Conservation (phyloP, 92 coral and sea anemone genomes). For the Paragorgia papillata region DNA sequence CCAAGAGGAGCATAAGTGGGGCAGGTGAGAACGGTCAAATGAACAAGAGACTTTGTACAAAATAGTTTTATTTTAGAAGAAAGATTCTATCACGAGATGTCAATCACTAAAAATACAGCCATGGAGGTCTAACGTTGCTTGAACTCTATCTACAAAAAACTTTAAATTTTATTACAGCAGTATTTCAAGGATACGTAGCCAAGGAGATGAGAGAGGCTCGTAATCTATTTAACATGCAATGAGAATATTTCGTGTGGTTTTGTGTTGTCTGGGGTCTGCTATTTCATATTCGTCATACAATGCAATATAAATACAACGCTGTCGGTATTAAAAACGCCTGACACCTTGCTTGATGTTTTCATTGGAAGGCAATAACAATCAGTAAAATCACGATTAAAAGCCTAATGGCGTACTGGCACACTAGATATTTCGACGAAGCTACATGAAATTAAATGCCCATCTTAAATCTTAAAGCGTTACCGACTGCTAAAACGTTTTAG, state of each 20-base stretch:
- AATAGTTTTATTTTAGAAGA: constrained; percentile 13
- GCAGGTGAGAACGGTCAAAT: constrained; percentile 19
- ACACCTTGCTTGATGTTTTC: constrained; percentile 29
- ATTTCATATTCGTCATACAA: constrained; percentile 1
- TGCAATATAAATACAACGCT: constrained; percentile 16
- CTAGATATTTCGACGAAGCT: too few species aligned
- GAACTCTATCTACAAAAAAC: neutral
- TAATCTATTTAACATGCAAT: neutral
- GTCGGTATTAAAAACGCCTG: constrained; percentile 13
- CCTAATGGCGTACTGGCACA: constrained; percentile 15
- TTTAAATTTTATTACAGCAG: too few species aligned
- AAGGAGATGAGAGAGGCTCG: neutral
- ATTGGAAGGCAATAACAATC: constrained; percentile 8
- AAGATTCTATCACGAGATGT: constrained; percentile 20
- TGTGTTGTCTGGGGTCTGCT: constrained; percentile 5
- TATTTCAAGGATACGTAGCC: too few species aligned
- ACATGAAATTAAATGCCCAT: too few species aligned
- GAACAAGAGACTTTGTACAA: neutral
- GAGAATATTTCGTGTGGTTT: constrained; percentile 6
- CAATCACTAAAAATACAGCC: constrained; percentile 20
- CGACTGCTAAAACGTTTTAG: too few species aligned
- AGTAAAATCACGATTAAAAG: neutral
- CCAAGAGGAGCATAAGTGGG: neutral
- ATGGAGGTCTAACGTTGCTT: neutral
- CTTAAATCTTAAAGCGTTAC: too few species aligned